These are phyloP conservation scores for Cheilosia grossa DNA, from an alignment of 2,888 invertebrate species.

Conservation along the genomic window DNA sequence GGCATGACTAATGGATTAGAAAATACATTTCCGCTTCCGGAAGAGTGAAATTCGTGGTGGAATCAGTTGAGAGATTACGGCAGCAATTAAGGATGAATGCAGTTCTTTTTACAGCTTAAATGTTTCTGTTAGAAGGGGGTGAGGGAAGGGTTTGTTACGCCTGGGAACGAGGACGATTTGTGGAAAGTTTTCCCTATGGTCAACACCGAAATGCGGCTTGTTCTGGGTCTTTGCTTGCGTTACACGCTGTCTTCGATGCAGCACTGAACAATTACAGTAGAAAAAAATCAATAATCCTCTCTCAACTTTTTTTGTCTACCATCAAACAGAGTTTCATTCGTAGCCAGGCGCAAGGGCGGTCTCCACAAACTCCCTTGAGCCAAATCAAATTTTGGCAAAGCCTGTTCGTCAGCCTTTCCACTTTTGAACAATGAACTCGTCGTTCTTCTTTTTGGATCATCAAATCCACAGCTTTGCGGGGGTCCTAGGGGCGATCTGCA, in stretches of 20 bases:
- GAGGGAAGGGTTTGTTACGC: too few relatives aligned
- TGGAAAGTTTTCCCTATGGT: too few relatives aligned
- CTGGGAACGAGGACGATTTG: too few relatives aligned
- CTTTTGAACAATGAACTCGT: too few relatives aligned
- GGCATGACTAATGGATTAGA: conserved; percentile 73
- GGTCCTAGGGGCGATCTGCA: too few relatives aligned
- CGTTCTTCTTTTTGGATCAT: too few relatives aligned
- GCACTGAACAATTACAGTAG: background rate
- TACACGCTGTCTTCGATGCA: too few relatives aligned
- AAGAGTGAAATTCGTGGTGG: conserved; percentile 22
- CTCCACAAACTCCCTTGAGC: conserved; percentile 98
- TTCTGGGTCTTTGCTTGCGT: too few relatives aligned
- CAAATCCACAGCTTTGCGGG: too few relatives aligned
- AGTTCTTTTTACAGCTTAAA: background rate
- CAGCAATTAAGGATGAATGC: conserved; percentile 31
- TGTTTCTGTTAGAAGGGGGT: too few relatives aligned
- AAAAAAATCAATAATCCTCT: background rate
- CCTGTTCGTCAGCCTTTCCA: conserved; percentile 86
- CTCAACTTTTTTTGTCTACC: conserved; percentile 98
- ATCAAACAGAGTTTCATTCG: conserved; percentile 98
- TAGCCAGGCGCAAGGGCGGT: conserved; percentile 93
- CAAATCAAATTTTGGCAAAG: conserved; percentile 99
- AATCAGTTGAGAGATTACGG: conserved; percentile 58
- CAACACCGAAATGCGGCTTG: too few relatives aligned
- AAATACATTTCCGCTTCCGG: conserved; percentile 72